These are phyloP conservation scores for Dendronephthya gigantea DNA, from an alignment of 64 coral and sea anemone species.

Conservation along the genomic window DNA sequence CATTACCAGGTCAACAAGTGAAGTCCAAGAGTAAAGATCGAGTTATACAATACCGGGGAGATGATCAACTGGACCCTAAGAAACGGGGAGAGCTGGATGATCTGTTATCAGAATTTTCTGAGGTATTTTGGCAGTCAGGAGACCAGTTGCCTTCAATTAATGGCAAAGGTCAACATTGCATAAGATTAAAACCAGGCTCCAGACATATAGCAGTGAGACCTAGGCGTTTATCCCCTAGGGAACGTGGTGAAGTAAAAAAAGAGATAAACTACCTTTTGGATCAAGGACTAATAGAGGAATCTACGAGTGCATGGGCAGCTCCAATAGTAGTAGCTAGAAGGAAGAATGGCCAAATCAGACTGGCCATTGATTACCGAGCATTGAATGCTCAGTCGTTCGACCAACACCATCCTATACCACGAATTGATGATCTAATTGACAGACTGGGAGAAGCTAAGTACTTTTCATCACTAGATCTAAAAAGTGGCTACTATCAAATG, in stretches of 20 bases:
- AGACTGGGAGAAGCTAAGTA: not conserved
- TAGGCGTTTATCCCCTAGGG: not conserved
- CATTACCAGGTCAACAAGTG: not conserved
- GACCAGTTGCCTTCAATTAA: not conserved
- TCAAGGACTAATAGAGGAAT: not conserved
- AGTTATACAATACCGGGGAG: not conserved
- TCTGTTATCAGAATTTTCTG: not conserved
- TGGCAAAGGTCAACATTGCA: not conserved
- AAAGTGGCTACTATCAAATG: conserved; percentile 4
- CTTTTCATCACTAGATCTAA: not conserved
- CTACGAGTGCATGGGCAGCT: not conserved
- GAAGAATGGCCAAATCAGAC: not conserved
- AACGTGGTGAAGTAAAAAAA: not conserved
- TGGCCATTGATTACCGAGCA: not conserved
- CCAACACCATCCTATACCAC: not conserved
- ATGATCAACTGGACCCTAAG: not conserved
- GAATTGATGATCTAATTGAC: not conserved
- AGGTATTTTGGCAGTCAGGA: not conserved
- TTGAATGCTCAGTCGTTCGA: not conserved
- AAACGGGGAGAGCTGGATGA: not conserved
- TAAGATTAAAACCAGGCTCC: not conserved
- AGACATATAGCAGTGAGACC: not conserved
- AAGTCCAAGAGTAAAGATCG: not conserved
- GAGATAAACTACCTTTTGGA: not conserved
- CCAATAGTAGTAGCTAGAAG: not conserved